These are phyloP conservation scores for Cirrhinus mrigala DNA, from an alignment of 2,797 vertebrate genomes.

Conservation along the genomic window DNA sequence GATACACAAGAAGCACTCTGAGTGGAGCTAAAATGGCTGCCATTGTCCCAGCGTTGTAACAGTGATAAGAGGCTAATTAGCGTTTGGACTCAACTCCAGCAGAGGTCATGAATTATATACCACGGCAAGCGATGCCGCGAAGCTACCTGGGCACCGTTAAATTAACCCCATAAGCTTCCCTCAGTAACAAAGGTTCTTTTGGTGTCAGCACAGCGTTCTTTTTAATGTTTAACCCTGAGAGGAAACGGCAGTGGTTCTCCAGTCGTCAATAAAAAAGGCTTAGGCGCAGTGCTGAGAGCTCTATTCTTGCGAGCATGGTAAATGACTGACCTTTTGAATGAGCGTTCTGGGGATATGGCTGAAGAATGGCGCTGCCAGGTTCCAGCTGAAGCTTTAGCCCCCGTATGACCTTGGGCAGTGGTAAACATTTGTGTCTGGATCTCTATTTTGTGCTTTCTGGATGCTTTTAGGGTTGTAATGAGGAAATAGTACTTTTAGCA, in stretches of 20 bases:
- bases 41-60: conserved; percentile 70
- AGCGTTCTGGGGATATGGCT: conserved; percentile 67
- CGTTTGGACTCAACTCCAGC: conserved; percentile 67
- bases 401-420: conserved; percentile 78
- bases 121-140: conserved; percentile 57
- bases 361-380: conserved; percentile 71
- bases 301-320: conserved; percentile 68
- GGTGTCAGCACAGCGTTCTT: conserved; percentile 50
- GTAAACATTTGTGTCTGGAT: conserved; percentile 77
- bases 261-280: conserved; percentile 61
- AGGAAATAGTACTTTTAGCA: background rate
- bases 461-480: conserved; percentile 51
- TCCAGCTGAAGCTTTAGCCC: conserved; percentile 72
- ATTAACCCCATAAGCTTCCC: conserved; percentile 70
- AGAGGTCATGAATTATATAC: conserved; percentile 78
- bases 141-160: conserved; percentile 64
- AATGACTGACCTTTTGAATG: conserved; percentile 79
- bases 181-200: conserved; percentile 62
- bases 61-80: conserved; percentile 79
- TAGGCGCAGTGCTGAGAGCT: conserved; percentile 49
- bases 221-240: conserved; percentile 60
- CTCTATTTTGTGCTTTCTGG: conserved; percentile 49
- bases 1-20: conserved; percentile 62
- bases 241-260: conserved; percentile 71
- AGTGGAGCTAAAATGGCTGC: conserved; percentile 60